Base-by-base conservation (phyloP, 2,888 invertebrate genomes). In the Lapara coniferarum region DNA sequence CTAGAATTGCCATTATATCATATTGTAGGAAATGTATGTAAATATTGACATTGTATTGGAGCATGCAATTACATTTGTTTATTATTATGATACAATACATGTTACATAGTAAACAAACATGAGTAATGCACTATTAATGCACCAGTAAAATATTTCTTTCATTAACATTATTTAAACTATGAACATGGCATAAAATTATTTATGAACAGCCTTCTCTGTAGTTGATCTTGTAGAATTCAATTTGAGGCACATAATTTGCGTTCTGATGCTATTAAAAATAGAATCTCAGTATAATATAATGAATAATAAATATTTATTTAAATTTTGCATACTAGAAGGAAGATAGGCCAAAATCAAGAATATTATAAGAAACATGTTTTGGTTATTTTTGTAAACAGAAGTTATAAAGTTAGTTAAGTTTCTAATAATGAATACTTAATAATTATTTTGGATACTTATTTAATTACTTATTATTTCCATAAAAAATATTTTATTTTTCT, bases 31-130 rank as follows among this genome's bases (percentile, higher is more conserved):
- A 81, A 74, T 81, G 75, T 80, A 78, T 85, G 79, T 84, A 88
- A 87, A 89, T 86, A 88, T 86, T 89, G 81, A 85, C 84, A 84
- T 83, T 79, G 75, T 77, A 75, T 73, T 80, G 75, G 72, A 79
- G 77, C 78, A 81, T 79, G 78, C 75, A 80, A 79, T 80, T 86
- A 82, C 84, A 85, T 82, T 82, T 85, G 83, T 89, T 88, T 88
- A 85, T 85, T 87, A 82, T 87, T 86, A 83, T 86, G 85, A 85
- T 81, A 87, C 82, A 87, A 87, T 88, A 86, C 85, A 81, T 87
- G 37, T 83, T 85, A 80, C 85, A 86, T 90, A 89, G 88, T 92
- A 91, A 90, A 91, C 90, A 92, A 85, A 82, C 81, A 85, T 87
- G 84, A 86, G 82, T 89, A 86, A 89, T 82, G 68, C 58, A 68